Percentiles rank a stretch among this genome's conserved stretches.
phyloP scores from a whole-genome alignment of 2,113 vertebrate species.

The Myrmecobius fasciatus region DNA sequence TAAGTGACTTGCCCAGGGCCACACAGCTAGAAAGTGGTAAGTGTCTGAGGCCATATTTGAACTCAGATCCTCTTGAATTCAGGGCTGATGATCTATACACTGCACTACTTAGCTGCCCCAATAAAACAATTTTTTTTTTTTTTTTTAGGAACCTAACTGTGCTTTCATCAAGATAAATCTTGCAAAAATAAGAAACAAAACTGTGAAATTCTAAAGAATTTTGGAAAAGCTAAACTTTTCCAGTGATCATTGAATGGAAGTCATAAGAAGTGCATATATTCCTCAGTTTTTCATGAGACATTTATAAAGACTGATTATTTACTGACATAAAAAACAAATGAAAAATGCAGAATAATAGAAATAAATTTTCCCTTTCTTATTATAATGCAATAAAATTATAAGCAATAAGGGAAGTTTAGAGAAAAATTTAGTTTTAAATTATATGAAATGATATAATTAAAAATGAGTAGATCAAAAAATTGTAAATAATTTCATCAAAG shows the following conservation, averaged over 20 bases:
- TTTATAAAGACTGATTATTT: background rate
- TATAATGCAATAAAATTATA: background rate
- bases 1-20: no score
- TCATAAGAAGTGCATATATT: background rate
- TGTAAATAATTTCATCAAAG: no score
- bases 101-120: background rate
- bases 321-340: background rate
- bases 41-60: no score
- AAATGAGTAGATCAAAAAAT: background rate
- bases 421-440: background rate
- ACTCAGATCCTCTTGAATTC: no score
- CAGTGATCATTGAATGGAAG: background rate
- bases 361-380: background rate
- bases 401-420: background rate
- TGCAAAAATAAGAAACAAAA: background rate
- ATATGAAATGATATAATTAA: background rate
- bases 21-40: no score
- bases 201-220: background rate
- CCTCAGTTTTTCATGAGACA: background rate
- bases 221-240: background rate
- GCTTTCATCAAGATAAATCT: background rate
- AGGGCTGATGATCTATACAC: no score
- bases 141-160: background rate
- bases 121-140: background rate
- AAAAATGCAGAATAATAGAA: background rate